Evolutionary conservation across 2,797 vertebrate species (phyloP), one percentile per base, ranked within the genome.

Genomic region (Gallirallus australis): DNA sequence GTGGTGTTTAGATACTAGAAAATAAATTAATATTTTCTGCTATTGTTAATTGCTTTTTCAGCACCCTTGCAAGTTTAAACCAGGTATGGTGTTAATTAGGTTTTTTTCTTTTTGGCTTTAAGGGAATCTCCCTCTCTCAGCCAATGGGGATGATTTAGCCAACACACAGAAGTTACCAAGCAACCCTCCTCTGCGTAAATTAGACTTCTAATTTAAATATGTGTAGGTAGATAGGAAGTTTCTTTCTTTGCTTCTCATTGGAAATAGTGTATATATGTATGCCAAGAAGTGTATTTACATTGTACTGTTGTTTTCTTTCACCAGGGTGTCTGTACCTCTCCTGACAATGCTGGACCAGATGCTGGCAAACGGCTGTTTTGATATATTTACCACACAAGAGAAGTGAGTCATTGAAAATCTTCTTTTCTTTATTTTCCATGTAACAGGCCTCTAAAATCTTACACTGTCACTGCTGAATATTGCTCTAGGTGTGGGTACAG

Each of bases 261-360:
- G 78, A 90, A 70, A 16, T 7, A 89, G n/a, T 13, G 15, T 30
- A 2, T 56, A 63, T 70, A 7, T 54, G 19, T 53, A 7, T 93
- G 89, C 76, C 84, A 94, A 73, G 84, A 72, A 52, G 19, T 50
- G 25, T 52, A 42, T 95, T 81, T 83, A 70, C 56, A 19, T 82
- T 70, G 83, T 50, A 79, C 39, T 35, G 35, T 78, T 40, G 21
- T 63, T 75, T 21, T 80, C 77, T 96, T 59, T 78, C 63, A 30
- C 20, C 90, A 99, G 99, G 93, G 98, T 99, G 30, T 99, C 98
- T 5, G 80, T 99, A 24, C 98, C 99, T 12, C 97, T 99, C 10
- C 98, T 99, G 92, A 99, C 98, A 95, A 99, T 99, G 98, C 96
- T 99, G 96, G 99, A 99, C 97, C 99, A 99, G 95, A 98, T 99